These are phyloP conservation scores for Cosmia pyralina DNA, from an alignment of 2,888 invertebrate species.

Conservation along the genomic window DNA sequence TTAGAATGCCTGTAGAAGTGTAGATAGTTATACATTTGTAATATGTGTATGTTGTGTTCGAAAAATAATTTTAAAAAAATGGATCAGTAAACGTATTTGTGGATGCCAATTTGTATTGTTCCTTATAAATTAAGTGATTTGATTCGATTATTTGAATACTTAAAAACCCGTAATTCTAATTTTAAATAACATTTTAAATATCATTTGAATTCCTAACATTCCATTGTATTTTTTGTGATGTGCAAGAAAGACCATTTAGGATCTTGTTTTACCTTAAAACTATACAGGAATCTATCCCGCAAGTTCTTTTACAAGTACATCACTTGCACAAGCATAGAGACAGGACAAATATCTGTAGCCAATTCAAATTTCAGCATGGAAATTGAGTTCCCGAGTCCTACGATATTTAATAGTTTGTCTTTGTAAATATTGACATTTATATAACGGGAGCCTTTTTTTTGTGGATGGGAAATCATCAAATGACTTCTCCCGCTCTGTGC, in stretches of 20 bases:
- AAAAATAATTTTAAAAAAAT: too few species aligned
- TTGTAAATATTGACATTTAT: constrained; percentile 7
- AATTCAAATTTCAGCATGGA: constrained; percentile 24
- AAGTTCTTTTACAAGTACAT: neutral
- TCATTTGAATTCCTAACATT: too few species aligned
- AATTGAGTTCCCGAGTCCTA: constrained; percentile 27
- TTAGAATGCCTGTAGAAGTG: neutral
- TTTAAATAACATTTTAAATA: too few species aligned
- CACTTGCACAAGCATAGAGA: neutral
- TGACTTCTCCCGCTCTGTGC: too few species aligned
- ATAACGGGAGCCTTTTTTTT: too few species aligned
- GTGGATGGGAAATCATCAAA: too few species aligned
- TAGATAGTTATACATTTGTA: neutral
- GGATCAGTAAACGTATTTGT: too few species aligned
- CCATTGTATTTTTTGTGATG: neutral
- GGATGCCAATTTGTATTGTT: too few species aligned
- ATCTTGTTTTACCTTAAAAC: too few species aligned
- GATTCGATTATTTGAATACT: too few species aligned
- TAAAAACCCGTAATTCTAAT: too few species aligned
- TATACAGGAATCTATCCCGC: neutral
- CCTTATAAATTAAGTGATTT: too few species aligned
- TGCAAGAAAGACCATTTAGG: neutral
- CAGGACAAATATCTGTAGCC: constrained; percentile 4
- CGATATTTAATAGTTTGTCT: neutral
- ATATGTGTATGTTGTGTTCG: neutral